These are phyloP conservation scores for Lepidocolaptes lacrymiger DNA, from an alignment of 2,797 vertebrate species.

Conservation along the genomic window DNA sequence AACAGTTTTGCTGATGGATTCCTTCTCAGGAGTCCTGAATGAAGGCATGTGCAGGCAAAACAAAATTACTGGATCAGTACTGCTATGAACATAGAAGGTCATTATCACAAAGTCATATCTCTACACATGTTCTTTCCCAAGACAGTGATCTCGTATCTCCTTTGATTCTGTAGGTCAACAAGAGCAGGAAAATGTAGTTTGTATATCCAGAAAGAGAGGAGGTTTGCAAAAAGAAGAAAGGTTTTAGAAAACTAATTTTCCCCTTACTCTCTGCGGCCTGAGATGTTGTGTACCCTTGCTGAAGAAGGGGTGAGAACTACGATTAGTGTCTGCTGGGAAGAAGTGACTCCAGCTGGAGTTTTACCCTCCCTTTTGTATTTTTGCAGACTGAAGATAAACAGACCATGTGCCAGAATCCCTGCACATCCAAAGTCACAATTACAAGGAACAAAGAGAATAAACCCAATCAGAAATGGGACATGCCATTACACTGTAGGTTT, in stretches of 20 bases:
- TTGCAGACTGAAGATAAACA: background rate
- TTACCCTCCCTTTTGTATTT: background rate
- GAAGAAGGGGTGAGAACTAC: background rate
- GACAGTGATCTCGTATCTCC: background rate
- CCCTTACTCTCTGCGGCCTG: background rate
- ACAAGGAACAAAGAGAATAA: background rate
- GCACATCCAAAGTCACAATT: background rate
- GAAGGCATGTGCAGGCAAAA: background rate
- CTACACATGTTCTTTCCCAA: background rate
- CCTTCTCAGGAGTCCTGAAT: constrained; percentile 84
- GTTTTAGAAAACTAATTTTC: background rate
- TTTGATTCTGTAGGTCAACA: background rate
- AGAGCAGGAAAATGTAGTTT: background rate
- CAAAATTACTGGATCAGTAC: background rate
- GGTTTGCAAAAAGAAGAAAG: background rate
- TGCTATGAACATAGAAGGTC: background rate
- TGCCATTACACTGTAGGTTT: background rate
- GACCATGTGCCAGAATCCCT: background rate
- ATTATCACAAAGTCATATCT: background rate
- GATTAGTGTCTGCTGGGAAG: background rate
- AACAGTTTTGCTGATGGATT: constrained; percentile 86
- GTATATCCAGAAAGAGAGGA: background rate
- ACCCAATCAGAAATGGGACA: background rate
- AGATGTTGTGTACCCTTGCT: background rate
- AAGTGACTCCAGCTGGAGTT: background rate